A percentile compares a stretch with the other conserved stretches of the same genome.
Evolutionary conservation across 2,797 vertebrate genomes (phyloP).

Genomic region (Lindbergichthys nudifrons): DNA sequence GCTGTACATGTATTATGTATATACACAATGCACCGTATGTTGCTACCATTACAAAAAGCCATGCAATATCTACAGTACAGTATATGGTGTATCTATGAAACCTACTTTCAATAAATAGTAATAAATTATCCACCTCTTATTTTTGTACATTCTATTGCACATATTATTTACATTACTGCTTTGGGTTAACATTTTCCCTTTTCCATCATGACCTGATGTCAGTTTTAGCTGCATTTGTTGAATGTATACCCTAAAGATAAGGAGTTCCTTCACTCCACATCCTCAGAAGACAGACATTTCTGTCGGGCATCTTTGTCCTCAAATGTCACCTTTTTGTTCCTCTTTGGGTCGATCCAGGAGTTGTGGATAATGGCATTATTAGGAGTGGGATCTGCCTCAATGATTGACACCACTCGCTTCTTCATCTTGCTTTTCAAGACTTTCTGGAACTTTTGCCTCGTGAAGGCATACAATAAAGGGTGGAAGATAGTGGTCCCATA

Average conservation of each 20-base stretch:
- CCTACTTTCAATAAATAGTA: conserved; percentile 84
- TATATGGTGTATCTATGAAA: conserved; percentile 78
- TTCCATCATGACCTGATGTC: conserved; percentile 67
- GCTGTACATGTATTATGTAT: conserved; percentile 73
- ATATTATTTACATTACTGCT: conserved; percentile 77
- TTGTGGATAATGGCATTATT: conserved; percentile 96
- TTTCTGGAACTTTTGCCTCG: conserved; percentile 98
- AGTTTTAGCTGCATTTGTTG: conserved; percentile 70
- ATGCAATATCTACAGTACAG: conserved; percentile 84
- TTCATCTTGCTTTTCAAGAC: conserved; percentile 99
- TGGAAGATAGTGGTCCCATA: conserved; percentile 99
- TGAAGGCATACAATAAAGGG: conserved; percentile 97
- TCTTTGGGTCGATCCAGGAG: conserved; percentile 96
- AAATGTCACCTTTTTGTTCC: conserved; percentile 94
- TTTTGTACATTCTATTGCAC: conserved; percentile 79
- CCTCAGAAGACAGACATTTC: conserved; percentile 90
- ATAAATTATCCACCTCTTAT: conserved; percentile 80
- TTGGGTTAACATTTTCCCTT: conserved; percentile 80
- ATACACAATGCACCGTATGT: conserved; percentile 72
- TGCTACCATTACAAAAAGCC: conserved; percentile 81
- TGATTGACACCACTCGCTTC: conserved; percentile 96
- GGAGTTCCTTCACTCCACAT: conserved; percentile 70
- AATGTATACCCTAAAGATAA: conserved; percentile 30
- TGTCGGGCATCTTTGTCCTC: conserved; percentile 91
- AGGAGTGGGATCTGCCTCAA: conserved; percentile 93